These are phyloP conservation scores for Syrista parreyssii DNA, from an alignment of 2,888 invertebrate species.

Conservation along the genomic window DNA sequence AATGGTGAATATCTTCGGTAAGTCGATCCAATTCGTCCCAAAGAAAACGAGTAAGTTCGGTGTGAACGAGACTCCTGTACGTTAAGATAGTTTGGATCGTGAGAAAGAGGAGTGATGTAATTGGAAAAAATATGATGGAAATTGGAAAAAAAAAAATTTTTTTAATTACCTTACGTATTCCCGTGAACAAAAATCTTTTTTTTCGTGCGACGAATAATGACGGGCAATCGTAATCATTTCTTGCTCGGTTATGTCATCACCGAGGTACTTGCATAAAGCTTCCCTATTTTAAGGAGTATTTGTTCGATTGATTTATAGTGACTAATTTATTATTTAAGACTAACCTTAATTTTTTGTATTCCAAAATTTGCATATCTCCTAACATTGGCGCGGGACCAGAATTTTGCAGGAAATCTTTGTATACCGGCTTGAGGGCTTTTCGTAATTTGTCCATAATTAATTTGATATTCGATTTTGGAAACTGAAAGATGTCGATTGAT, in stretches of 20 bases:
- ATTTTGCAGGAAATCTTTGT: conserved; percentile 81
- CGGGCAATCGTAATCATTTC: conserved; percentile 83
- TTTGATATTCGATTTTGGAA: conserved; percentile 78
- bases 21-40: conserved; percentile 78
- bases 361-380: conserved; percentile 44
- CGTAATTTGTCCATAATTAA: conserved; percentile 81
- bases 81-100: neutral
- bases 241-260: conserved; percentile 79
- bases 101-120: conserved; percentile 2
- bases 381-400: conserved; percentile 68
- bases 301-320: conserved; percentile 30
- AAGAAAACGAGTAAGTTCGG: conserved; percentile 76
- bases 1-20: conserved; percentile 71
- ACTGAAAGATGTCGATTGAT: conserved; percentile 67
- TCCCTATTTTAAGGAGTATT: conserved; percentile 65
- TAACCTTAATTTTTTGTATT: conserved; percentile 65
- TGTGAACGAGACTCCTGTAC: conserved; percentile 76
- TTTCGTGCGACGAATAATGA: conserved; percentile 75
- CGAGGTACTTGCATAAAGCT: conserved; percentile 75
- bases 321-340: conserved; percentile 9
- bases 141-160: neutral
- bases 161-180: conserved; percentile 56
- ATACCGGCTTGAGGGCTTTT: conserved; percentile 75
- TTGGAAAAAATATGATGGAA: neutral
- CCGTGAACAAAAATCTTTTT: conserved; percentile 52